Percentiles rank a stretch among this genome's conserved stretches.
These are phyloP conservation scores for Tetrao urogallus DNA, from an alignment of 2,113 vertebrate genomes.

Conservation along the genomic window DNA sequence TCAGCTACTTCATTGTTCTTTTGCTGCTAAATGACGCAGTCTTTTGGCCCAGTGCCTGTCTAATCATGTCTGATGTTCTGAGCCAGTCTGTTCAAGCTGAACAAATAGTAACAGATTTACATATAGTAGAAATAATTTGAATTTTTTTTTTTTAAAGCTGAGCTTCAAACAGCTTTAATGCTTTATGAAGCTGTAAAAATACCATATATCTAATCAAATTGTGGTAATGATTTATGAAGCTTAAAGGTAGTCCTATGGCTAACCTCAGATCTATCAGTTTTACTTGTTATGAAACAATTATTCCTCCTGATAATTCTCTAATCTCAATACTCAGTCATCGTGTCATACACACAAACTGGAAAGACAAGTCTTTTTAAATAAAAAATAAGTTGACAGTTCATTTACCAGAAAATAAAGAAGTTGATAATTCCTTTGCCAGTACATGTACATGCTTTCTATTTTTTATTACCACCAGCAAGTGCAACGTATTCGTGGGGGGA, in stretches of 20 bases:
- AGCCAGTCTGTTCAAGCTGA: constrained; percentile 57
- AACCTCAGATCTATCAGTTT: neutral
- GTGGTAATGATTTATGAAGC: constrained; percentile 24
- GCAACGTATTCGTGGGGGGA: neutral
- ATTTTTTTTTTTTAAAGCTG: neutral
- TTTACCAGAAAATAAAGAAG: neutral
- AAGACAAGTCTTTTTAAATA: neutral
- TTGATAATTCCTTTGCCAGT: neutral
- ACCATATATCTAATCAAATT: constrained; percentile 45
- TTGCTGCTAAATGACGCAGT: constrained; percentile 25
- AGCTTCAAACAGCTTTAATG: constrained; percentile 31
- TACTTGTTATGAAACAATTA: neutral
- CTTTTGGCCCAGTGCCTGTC: constrained; percentile 69
- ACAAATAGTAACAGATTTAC: constrained; percentile 66
- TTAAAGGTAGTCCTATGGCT: constrained; percentile 55
- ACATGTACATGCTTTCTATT: constrained; percentile 36
- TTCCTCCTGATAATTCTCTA: neutral
- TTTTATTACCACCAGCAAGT: constrained; percentile 24
- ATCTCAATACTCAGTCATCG: neutral
- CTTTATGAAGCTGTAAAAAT: constrained; percentile 61
- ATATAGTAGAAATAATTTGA: constrained; percentile 64
- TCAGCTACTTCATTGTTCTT: constrained; percentile 40
- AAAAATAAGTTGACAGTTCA: constrained; percentile 1
- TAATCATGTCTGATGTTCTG: constrained; percentile 78
- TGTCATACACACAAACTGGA: neutral